Evolutionary conservation across 2,888 invertebrate genomes (phyloP).

Genomic region (Eudemis profundana): DNA sequence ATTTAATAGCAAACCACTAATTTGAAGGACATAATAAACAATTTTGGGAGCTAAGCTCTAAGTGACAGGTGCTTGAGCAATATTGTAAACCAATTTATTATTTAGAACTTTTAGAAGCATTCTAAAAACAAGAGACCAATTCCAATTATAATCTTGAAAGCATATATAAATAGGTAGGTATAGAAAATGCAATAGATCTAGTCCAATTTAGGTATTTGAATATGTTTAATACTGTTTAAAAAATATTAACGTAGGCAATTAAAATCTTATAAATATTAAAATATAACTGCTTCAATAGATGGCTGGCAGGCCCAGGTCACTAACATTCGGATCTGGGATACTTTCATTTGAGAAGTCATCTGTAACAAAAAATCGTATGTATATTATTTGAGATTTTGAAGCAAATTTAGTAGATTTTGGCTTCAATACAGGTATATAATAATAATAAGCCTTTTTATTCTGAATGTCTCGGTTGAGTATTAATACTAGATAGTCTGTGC

Average conservation of each 20-base stretch:
- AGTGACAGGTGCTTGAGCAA: not conserved
- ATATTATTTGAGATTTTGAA: too few species aligned
- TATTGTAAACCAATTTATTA: constrained; percentile 21
- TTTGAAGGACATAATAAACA: not conserved
- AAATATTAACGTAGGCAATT: not conserved
- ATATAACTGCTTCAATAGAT: constrained; percentile 57
- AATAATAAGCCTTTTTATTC: too few species aligned
- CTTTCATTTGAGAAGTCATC: constrained; percentile 74
- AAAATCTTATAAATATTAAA: constrained; percentile 19
- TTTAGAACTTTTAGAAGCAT: not conserved
- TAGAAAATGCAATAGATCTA: constrained; percentile 4
- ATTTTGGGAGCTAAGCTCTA: not conserved
- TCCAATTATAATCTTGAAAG: constrained; percentile 27
- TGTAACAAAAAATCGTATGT: constrained; percentile 60
- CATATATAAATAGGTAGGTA: constrained; percentile 10
- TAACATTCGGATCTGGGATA: constrained; percentile 62
- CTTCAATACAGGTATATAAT: too few species aligned
- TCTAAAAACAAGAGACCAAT: not conserved
- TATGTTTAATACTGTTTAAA: constrained; percentile 28
- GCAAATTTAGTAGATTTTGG: too few species aligned
- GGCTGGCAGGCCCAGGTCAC: constrained; percentile 68
- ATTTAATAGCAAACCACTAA: not conserved
- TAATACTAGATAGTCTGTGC: too few species aligned
- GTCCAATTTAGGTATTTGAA: not conserved
- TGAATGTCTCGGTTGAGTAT: too few species aligned